Evolutionary conservation across 2,888 invertebrate species (phyloP), one percentile per base, ranked within the genome.

Genomic region (Theretra japonica): DNA sequence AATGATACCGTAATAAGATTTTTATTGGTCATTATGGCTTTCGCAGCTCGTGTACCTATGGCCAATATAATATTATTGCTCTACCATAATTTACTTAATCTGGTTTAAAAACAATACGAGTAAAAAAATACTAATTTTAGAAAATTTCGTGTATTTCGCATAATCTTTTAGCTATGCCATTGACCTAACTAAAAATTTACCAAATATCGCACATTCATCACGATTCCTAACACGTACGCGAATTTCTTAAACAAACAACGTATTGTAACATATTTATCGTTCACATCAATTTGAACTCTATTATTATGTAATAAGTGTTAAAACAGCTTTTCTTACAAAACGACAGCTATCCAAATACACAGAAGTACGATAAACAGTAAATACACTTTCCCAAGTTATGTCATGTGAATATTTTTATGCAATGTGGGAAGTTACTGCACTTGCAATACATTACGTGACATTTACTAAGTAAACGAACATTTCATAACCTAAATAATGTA

Each of bases 351-450:
- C 23, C n/a, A 41, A 65, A 62, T 15, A 15, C 33, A 48, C n/a
- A n/a, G 15, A 65, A 41, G 48, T 65, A 23, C 23, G 33, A 41
- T 23, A 48, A 48, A 41, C 23, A 48, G 65, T 65, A 65, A 48
- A 65, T 48, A 48, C 48, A 65, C 48, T 65, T 65, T 65, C 65
- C 41, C 62, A 48, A 48, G 41, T 65, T 65, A 65, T 65, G 41
- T 41, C 65, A 65, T 30, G 60, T n/a, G 58, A 25, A 58, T 30
- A n/a, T 60, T 23, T 65, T 65, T 65, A 48, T 65, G 65, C 48
- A 65, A 65, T 48, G 17, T 48, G 41, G 48, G 41, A 65, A 65
- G 65, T 48, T 65, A 23, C 4, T 33, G 21, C 33, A 23, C 21
- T 65, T 23, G n/a, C 21, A 65, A 15, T 53, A 53, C 41, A 48